Percentiles rank a stretch among this genome's conserved stretches.
Conservation (phyloP, 2,113 vertebrate genomes). For the Rhinolophus ferrumequinum region DNA sequence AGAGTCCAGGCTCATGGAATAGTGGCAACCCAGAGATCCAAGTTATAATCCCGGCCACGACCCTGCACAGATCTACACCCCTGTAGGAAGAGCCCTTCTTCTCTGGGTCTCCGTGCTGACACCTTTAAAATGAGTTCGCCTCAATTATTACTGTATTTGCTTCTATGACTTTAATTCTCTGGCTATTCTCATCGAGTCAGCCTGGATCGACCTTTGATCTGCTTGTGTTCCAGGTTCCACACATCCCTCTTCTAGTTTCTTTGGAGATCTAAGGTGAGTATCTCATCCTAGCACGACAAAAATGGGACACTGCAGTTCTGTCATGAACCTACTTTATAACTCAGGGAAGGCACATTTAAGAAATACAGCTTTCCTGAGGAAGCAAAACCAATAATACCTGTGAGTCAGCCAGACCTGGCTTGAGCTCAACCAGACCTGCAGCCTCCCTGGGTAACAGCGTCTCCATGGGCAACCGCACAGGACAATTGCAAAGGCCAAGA, state of each 20-base stretch:
- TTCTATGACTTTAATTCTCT: not conserved
- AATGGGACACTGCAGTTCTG: not conserved
- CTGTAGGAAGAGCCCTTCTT: not conserved
- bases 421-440: not conserved
- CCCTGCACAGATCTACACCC: not conserved
- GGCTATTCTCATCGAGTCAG: not conserved
- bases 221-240: not conserved
- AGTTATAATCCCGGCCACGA: not conserved
- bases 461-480: not conserved
- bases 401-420: not conserved
- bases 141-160: not conserved
- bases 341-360: not conserved
- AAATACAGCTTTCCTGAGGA: not conserved
- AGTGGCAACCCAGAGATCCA: not conserved
- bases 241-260: not conserved
- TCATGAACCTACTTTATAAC: not conserved
- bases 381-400: not conserved
- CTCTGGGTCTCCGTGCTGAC: not conserved
- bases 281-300: conserved; percentile 21
- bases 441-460: not conserved
- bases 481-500: not conserved
- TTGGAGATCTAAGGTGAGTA: not conserved
- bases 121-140: not conserved
- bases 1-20: not conserved
- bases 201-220: not conserved